These are phyloP conservation scores for Bursaphelenchus okinawaensis DNA, from an alignment of 2,888 invertebrate species.

Conservation along the genomic window DNA sequence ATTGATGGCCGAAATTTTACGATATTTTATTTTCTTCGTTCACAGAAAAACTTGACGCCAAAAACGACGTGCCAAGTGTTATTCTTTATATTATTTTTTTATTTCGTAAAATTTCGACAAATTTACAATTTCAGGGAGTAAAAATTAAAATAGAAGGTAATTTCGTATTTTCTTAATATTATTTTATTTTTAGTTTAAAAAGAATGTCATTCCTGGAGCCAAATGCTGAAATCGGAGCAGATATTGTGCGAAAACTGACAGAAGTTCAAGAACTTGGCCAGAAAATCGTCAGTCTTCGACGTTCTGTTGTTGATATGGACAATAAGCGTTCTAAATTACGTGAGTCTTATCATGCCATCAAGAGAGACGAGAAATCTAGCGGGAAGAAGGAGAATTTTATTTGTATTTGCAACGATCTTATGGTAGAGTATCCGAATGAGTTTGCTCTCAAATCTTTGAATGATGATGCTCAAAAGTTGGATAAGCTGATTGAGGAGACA, in stretches of 20 bases:
- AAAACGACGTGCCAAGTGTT: too few species aligned
- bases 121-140: too few species aligned
- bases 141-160: too few species aligned
- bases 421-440: slow-evolving; percentile 8
- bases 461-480: neutral
- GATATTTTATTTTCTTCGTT: too few species aligned
- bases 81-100: too few species aligned
- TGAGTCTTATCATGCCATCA: slow-evolving; percentile 7
- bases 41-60: too few species aligned
- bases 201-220: neutral
- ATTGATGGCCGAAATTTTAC: too few species aligned
- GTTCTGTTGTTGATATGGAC: slow-evolving; percentile 7
- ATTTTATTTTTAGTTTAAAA: too few species aligned
- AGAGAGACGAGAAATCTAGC: neutral
- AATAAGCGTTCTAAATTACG: slow-evolving; percentile 6
- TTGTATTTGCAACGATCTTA: slow-evolving; percentile 3
- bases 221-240: neutral
- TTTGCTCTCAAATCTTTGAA: neutral
- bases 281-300: neutral
- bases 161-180: too few species aligned
- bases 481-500: neutral
- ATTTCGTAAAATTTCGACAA: too few species aligned
- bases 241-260: neutral
- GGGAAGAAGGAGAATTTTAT: slow-evolving; percentile 7
- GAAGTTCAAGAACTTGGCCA: neutral